Conservation (phyloP, 2,888 invertebrate genomes). For the Theretra japonica region DNA sequence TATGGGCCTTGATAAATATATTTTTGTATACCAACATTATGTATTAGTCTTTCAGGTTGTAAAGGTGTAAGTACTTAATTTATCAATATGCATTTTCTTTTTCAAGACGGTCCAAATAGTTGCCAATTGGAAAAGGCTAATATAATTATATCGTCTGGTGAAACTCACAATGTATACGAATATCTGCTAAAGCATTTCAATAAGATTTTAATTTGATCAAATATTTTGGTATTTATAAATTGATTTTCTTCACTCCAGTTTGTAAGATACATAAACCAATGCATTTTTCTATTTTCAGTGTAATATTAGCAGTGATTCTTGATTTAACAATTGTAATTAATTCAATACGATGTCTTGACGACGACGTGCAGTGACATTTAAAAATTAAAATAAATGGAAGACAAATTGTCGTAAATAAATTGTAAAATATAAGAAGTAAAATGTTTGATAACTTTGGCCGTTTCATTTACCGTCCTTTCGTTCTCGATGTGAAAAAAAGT, state of each 20-base stretch:
- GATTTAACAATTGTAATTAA: constrained; percentile 22
- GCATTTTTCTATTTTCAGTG: constrained; percentile 6
- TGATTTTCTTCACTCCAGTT: background rate
- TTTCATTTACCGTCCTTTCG: background rate
- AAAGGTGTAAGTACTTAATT: constrained; percentile 18
- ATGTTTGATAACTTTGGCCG: constrained; percentile 21
- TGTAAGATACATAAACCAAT: background rate
- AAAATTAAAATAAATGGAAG: constrained; percentile 17
- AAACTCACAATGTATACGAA: too few relatives aligned
- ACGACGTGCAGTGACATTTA: constrained; percentile 12
- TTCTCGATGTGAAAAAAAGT: background rate
- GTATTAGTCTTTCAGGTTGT: background rate
- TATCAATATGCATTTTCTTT: background rate
- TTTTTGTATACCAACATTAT: background rate
- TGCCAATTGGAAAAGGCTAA: background rate
- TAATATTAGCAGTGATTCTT: constrained; percentile 23
- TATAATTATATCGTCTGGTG: background rate
- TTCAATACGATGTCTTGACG: constrained; percentile 22
- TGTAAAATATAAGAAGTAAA: constrained; percentile 25
- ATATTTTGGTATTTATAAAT: background rate
- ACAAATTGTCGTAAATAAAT: constrained; percentile 17
- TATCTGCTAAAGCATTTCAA: too few relatives aligned
- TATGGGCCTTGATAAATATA: background rate
- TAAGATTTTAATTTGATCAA: too few relatives aligned
- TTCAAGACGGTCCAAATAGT: background rate